Base-by-base conservation (phyloP, 2,797 vertebrate species). In the Lates japonicus region DNA sequence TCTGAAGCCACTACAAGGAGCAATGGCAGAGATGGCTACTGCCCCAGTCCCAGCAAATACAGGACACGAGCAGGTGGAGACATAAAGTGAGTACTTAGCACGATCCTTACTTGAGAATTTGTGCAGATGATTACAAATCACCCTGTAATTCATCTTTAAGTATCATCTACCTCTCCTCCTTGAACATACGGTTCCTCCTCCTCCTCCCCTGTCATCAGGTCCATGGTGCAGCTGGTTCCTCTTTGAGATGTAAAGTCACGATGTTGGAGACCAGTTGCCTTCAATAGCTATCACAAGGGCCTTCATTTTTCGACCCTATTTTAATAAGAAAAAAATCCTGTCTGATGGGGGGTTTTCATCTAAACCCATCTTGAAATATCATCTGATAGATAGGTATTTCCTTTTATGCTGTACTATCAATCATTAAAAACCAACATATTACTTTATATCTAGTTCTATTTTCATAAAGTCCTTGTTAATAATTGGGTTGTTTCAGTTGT, bases 241-340 rank as follows among this genome's bases (percentile, higher is more conserved):
- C 87, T 89, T 90, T 91, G 83, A 94, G 86, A 93, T 92, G 88
- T 93, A 94, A 95, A 95, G 93, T 92, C n/a, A 94, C 29, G 82
- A 87, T 95, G 95, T 95, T 95, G 86, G 85, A 87, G 84, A 71
- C 94, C 96, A 95, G 93, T 92, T 87, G 90, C 89, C 83, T 91
- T 91, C 81, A 90, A 58, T 67, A 74, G 65, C 83, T 83, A 86
- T 84, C 72, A 87, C 39, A 74, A 87, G 80, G 86, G n/a, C n/a
- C n/a, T n/a, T n/a, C n/a, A n/a, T n/a, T n/a, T n/a, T n/a, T n/a
- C n/a, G n/a, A n/a, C 59, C 55, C 52, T 61, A 80, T 85, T 88
- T 84, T 63, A 78, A 63, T 59, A 54, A 61, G 49, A 74, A 63
- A 70, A 77, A 70, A 57, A 59, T 37, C 46, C 61, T 63, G 67